phyloP scores from a whole-genome alignment of 2,888 invertebrate genomes.

The Xestobium rufovillosum region DNA sequence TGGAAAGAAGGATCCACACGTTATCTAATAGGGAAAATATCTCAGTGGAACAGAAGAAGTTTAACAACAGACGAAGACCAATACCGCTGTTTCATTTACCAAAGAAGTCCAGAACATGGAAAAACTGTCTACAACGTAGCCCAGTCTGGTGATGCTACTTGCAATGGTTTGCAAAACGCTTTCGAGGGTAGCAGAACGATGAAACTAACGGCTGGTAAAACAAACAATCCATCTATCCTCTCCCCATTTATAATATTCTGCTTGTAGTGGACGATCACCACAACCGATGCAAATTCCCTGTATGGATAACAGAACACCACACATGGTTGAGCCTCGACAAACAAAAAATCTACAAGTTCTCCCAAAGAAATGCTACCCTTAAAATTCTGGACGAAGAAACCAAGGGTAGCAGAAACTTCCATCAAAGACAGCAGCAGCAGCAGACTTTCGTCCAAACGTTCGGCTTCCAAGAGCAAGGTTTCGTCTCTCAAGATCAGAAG shows the following conservation, averaged over 20 bases:
- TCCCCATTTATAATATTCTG: conserved; percentile 7
- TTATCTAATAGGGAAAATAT: conserved; percentile 66
- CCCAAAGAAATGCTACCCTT: conserved; percentile 64
- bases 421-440: conserved; percentile 39
- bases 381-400: conserved; percentile 39
- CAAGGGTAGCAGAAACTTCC: conserved; percentile 26
- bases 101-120: conserved; percentile 45
- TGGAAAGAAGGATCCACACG: conserved; percentile 80
- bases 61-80: conserved; percentile 64
- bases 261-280: conserved; percentile 64
- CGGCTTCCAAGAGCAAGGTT: conserved; percentile 35
- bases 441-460: conserved; percentile 34
- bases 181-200: conserved; percentile 73
- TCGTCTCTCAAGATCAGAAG: conserved; percentile 38
- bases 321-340: conserved; percentile 75
- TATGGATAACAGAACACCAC: conserved; percentile 71
- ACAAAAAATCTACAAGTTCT: conserved; percentile 63
- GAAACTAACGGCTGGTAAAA: conserved; percentile 64
- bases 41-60: conserved; percentile 54
- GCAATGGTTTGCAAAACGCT: conserved; percentile 66
- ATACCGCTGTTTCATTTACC: conserved; percentile 77
- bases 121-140: conserved; percentile 59
- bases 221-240: conserved; percentile 5
- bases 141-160: conserved; percentile 74
- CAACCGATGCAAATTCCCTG: conserved; percentile 68